Base-by-base conservation (phyloP, 2,888 invertebrate species). In the Tetanocera ferruginea region DNA sequence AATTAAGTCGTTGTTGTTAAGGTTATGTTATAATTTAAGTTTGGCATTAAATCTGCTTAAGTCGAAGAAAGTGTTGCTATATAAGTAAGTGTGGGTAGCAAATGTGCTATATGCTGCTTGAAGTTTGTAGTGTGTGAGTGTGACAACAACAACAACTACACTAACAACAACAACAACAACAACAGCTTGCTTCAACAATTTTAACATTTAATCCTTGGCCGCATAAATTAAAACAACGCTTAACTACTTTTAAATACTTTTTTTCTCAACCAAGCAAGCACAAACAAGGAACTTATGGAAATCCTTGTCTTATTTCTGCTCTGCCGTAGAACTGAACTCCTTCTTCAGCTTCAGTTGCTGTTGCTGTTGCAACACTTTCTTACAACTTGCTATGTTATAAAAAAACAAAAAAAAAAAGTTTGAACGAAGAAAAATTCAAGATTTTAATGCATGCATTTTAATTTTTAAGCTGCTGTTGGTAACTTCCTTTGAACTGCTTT, bases 381-480 rank as follows among this genome's bases (percentile, higher is more conserved):
- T 28, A 25, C 19, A 28, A 23, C 28, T 25, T 19, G 25, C 17
- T 14, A 25, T 11, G 28, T 6, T 60, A 60, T 19, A 60, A 60
- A 60, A n/a, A n/a, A n/a, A n/a, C n/a, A n/a, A n/a, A n/a, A n/a
- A n/a, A n/a, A n/a, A 66, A 25, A 60, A 60, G 57, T 60, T 60
- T 25, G 11, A 14, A 11, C 5, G 6, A n/a, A 31, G 31, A 51
- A 70, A 70, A 70, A 70, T 8, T 43, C 11, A 62, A 75, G 67
- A 51, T 66, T 86, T 87, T 86, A 86, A 86, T 87, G 85, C 81
- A 82, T 87, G 87, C 84, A 86, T 87, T 86, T 86, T 87, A 86
- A 86, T 86, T 86, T 86, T 85, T 87, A 86, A 86, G 75, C 75
- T 75, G 62, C 31, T 70, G 14, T 60, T 37, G 57, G 14, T 11